Evolutionary conservation across 2,888 invertebrate species (phyloP).

Genomic region (Blera fallax): DNA sequence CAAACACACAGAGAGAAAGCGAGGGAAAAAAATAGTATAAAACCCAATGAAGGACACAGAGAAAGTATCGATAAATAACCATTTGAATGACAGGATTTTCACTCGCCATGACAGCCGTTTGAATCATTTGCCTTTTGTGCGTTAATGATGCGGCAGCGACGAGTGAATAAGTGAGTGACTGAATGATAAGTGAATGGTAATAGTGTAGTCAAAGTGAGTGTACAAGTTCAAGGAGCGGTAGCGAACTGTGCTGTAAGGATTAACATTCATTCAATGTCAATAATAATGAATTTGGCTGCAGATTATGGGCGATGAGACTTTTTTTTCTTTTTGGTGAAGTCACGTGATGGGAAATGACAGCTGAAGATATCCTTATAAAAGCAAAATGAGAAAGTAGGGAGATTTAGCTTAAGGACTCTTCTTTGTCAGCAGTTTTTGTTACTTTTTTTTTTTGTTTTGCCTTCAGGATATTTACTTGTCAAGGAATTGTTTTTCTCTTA

Average conservation of each 20-base stretch:
- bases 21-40: not conserved
- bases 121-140: constrained; percentile 47
- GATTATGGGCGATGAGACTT: constrained; percentile 27
- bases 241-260: constrained; percentile 7
- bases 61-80: constrained; percentile 38
- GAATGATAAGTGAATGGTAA: not conserved
- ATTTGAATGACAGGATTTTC: constrained; percentile 57
- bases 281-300: constrained; percentile 44
- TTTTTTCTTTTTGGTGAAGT: not conserved
- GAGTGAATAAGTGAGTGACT: constrained; percentile 24
- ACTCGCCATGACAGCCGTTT: constrained; percentile 51
- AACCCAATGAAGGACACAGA: not conserved
- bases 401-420: constrained; percentile 5
- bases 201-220: no score
- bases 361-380: constrained; percentile 8
- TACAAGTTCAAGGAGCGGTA: no score
- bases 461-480: not conserved
- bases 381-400: not conserved
- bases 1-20: not conserved
- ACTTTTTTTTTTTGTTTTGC: not conserved
- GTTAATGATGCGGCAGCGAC: constrained; percentile 32
- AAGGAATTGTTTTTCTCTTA: not conserved
- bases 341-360: constrained; percentile 13
- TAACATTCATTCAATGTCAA: constrained; percentile 54
- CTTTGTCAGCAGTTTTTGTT: not conserved